These are phyloP conservation scores for Heptranchias perlo DNA, from an alignment of 2,113 vertebrate species.

Conservation along the genomic window DNA sequence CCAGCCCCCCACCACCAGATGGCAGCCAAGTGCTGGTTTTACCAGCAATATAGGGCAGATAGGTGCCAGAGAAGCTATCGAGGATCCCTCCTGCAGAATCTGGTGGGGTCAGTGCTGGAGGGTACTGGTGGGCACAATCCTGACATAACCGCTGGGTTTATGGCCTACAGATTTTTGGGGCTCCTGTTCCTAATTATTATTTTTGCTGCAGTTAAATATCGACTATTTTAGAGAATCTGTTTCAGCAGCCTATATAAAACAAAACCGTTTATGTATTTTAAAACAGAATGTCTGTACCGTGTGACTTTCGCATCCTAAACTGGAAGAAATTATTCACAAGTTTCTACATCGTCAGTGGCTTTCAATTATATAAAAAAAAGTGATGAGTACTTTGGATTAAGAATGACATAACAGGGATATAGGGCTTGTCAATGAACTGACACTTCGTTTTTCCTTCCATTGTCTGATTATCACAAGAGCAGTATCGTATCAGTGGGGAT, in stretches of 20 bases:
- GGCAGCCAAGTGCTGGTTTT: neutral
- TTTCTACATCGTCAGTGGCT: neutral
- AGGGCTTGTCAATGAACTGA: constrained; percentile 74
- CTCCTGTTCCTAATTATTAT: neutral
- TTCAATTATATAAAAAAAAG: constrained; percentile 42
- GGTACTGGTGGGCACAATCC: neutral
- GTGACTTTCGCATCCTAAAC: neutral
- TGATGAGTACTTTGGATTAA: constrained; percentile 68
- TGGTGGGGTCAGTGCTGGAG: neutral
- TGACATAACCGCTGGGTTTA: neutral
- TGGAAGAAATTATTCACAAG: neutral
- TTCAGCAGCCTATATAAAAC: neutral
- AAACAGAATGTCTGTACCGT: neutral
- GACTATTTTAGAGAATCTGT: neutral
- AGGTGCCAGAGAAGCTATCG: neutral
- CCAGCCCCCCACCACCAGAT: too few species aligned
- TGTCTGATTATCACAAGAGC: constrained; percentile 75
- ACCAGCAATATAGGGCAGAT: neutral
- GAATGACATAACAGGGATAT: constrained; percentile 71
- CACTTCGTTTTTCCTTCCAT: constrained; percentile 76
- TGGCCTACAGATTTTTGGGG: neutral
- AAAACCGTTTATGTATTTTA: neutral
- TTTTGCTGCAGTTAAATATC: neutral
- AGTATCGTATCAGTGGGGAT: constrained; percentile 75
- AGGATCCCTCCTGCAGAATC: neutral